phyloP scores from a whole-genome alignment of 2,113 vertebrate genomes.

The Pelvicachromis taeniatus region DNA sequence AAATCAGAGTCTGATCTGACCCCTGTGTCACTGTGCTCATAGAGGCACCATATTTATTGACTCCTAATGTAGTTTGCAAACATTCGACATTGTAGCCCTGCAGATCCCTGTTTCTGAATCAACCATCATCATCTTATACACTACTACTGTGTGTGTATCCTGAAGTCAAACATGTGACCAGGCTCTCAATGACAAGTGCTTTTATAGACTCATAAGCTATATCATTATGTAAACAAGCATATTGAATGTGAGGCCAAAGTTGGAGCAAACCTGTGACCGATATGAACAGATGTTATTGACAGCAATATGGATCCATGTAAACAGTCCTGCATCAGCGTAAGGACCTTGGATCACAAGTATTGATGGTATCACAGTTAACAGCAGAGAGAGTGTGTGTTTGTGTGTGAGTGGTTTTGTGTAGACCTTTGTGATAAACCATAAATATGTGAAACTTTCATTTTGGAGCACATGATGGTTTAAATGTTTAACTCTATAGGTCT shows the following conservation, averaged over 20 bases:
- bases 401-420: background rate
- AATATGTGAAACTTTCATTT: slow-evolving; percentile 19
- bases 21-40: slow-evolving; percentile 30
- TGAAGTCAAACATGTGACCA: slow-evolving; percentile 18
- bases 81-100: slow-evolving; percentile 41
- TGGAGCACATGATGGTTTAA: background rate
- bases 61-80: slow-evolving; percentile 42
- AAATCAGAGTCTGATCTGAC: slow-evolving; percentile 16
- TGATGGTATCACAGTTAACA: slow-evolving; percentile 27
- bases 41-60: slow-evolving; percentile 33
- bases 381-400: background rate
- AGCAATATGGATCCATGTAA: slow-evolving; percentile 21
- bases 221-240: slow-evolving; percentile 25
- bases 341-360: slow-evolving; percentile 1
- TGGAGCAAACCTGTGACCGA: slow-evolving; percentile 1
- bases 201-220: slow-evolving; percentile 44
- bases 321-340: slow-evolving; percentile 4
- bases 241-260: slow-evolving; percentile 48
- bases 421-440: background rate
- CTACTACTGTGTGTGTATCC: slow-evolving; percentile 18
- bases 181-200: slow-evolving; percentile 45
- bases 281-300: background rate
- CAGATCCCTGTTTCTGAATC: slow-evolving; percentile 28
- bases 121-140: slow-evolving; percentile 34
- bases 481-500: slow-evolving; percentile 5